Evolutionary conservation across 2,888 invertebrate genomes (phyloP).

Genomic region (Marronus borbonicus): DNA sequence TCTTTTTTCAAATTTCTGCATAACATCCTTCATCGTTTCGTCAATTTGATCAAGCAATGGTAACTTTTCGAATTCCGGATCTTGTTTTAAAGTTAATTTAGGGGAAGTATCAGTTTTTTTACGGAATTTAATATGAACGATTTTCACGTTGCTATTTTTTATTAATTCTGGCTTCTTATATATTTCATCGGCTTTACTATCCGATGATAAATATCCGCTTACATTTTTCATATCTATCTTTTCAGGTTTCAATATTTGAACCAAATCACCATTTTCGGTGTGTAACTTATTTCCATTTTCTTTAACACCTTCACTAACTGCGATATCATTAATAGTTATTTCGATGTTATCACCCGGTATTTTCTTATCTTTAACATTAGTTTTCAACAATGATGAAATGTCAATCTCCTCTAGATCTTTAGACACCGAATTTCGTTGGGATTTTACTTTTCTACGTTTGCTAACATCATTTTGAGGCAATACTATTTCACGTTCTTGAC

Average conservation of each 20-base stretch:
- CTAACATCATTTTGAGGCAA: neutral
- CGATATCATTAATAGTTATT: neutral
- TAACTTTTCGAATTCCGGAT: slow-evolving; percentile 58
- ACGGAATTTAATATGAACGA: slow-evolving; percentile 54
- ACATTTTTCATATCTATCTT: too few relatives aligned
- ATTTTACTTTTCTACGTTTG: slow-evolving; percentile 11
- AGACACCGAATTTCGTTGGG: slow-evolving; percentile 13
- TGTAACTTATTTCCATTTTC: neutral
- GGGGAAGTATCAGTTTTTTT: slow-evolving; percentile 56
- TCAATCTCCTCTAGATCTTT: slow-evolving; percentile 19
- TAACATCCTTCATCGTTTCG: slow-evolving; percentile 72
- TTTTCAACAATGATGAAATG: slow-evolving; percentile 6
- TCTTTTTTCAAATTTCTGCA: slow-evolving; percentile 72
- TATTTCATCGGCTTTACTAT: neutral
- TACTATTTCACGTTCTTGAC: slow-evolving; percentile 31
- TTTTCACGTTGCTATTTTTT: slow-evolving; percentile 50
- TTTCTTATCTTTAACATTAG: slow-evolving; percentile 8
- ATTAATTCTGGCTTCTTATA: slow-evolving; percentile 22
- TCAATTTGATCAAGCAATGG: slow-evolving; percentile 69
- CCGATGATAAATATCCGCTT: too few relatives aligned
- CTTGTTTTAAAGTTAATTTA: slow-evolving; percentile 49
- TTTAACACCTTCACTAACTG: neutral
- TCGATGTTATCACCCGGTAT: neutral
- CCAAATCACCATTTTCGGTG: neutral
- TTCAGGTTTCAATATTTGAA: neutral